These are phyloP conservation scores for Metallyticus violacea DNA, from an alignment of 2,888 invertebrate species.

Conservation along the genomic window DNA sequence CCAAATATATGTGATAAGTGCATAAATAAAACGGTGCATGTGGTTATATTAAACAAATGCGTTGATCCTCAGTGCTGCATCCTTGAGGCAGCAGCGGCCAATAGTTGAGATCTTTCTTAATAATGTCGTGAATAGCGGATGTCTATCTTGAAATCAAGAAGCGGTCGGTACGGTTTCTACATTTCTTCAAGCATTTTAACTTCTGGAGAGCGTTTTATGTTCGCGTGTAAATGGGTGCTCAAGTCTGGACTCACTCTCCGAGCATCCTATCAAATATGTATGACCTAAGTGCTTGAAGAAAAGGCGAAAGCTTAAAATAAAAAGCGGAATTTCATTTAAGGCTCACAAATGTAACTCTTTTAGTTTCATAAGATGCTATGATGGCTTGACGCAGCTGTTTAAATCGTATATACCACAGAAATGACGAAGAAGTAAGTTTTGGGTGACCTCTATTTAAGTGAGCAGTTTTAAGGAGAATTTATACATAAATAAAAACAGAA, in stretches of 20 bases:
- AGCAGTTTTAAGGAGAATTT: no score
- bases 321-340: neutral
- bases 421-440: neutral
- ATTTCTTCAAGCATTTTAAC: neutral
- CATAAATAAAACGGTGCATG: no score
- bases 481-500: no score
- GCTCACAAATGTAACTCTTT: neutral
- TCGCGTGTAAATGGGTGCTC: neutral
- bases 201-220: neutral
- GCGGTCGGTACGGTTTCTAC: no score
- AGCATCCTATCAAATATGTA: neutral
- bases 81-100: no score
- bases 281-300: neutral
- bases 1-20: no score
- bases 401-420: neutral
- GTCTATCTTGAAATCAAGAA: no score
- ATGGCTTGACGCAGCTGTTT: neutral
- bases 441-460: neutral
- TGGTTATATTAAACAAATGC: no score
- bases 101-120: no score
- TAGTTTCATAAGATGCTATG: neutral
- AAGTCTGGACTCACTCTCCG: neutral
- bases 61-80: no score
- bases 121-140: no score
- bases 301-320: neutral